Evolutionary conservation across 2,888 invertebrate species (phyloP).

Genomic region (Ernsta delagoae): DNA sequence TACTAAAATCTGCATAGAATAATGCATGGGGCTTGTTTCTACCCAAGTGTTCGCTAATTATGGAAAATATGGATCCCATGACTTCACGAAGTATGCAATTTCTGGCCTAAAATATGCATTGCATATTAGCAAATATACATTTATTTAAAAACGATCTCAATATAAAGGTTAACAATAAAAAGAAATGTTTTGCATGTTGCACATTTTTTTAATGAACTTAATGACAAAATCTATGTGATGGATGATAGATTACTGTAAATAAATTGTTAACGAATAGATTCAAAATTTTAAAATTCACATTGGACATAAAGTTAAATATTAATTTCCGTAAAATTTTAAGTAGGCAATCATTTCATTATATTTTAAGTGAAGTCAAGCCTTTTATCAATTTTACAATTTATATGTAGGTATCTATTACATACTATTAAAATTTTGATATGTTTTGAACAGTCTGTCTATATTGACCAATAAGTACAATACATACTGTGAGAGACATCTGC

Average conservation of each 20-base stretch:
- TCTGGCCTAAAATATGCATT: constrained; percentile 37
- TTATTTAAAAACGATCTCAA: constrained; percentile 21
- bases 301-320: constrained; percentile 17
- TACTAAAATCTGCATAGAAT: constrained; percentile 12
- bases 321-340: constrained; percentile 24
- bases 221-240: constrained; percentile 34
- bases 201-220: constrained; percentile 9
- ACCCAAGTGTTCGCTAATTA: constrained; percentile 7
- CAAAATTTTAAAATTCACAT: constrained; percentile 18
- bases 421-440: constrained; percentile 15
- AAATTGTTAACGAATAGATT: constrained; percentile 29
- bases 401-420: background rate
- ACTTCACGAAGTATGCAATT: constrained; percentile 38
- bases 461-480: too few relatives aligned
- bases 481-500: too few relatives aligned
- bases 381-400: background rate
- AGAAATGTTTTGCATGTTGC: constrained; percentile 17
- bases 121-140: constrained; percentile 22
- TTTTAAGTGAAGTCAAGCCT: constrained; percentile 17
- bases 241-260: constrained; percentile 35
- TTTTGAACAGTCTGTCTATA: constrained; percentile 2
- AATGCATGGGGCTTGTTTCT: constrained; percentile 7
- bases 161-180: constrained; percentile 15
- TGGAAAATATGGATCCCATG: constrained; percentile 29
- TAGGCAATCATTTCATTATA: constrained; percentile 11